These are phyloP conservation scores for Dipodomys stephensi DNA, from an alignment of 2,113 vertebrate species.

Conservation along the genomic window DNA sequence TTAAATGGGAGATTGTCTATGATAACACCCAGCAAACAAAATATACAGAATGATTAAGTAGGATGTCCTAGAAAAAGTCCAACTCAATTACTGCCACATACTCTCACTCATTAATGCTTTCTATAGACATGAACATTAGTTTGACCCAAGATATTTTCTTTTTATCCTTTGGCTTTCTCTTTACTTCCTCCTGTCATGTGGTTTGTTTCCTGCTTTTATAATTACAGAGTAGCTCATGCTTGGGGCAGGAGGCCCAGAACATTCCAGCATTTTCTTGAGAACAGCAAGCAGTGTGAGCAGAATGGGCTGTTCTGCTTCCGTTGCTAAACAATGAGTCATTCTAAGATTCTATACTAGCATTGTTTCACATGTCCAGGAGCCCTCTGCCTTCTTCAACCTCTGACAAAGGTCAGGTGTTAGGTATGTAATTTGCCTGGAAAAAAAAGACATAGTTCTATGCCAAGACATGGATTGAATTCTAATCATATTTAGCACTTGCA, in stretches of 20 bases:
- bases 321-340: background rate
- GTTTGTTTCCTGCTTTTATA: background rate
- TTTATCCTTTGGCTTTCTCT: background rate
- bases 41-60: background rate
- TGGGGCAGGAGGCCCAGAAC: background rate
- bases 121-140: background rate
- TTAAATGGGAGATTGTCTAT: background rate
- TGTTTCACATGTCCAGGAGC: background rate
- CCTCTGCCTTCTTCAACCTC: background rate
- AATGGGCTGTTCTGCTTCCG: background rate
- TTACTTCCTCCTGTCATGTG: background rate
- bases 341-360: background rate
- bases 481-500: background rate
- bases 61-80: background rate
- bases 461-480: background rate
- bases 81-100: background rate
- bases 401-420: no score
- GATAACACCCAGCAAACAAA: background rate
- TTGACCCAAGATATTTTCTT: background rate
- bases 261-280: background rate
- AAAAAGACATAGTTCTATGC: background rate
- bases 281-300: background rate
- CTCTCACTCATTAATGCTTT: background rate
- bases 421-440: background rate
- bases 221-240: background rate